Conservation (phyloP, 2,797 vertebrate species). For the Alfaro cultratus region DNA sequence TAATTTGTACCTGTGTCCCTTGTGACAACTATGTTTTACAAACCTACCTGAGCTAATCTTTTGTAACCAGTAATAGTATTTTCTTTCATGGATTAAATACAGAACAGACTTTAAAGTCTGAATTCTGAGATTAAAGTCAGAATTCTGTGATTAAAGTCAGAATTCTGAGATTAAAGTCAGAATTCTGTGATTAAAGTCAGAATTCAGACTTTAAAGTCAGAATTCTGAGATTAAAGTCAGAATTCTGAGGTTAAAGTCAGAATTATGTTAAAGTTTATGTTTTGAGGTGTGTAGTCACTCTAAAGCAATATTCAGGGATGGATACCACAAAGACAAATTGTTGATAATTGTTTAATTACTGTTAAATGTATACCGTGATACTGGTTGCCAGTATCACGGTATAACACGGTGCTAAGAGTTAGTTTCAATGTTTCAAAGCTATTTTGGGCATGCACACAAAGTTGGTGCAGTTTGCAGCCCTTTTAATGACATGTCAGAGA, state of each 20-base stretch:
- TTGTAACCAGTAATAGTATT: constrained; percentile 19
- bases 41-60: constrained; percentile 35
- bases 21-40: constrained; percentile 20
- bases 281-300: neutral
- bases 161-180: too few species aligned
- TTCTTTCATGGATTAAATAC: constrained; percentile 6
- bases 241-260: too few species aligned
- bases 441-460: neutral
- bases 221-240: too few species aligned
- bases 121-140: too few species aligned
- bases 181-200: too few species aligned
- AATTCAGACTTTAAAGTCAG: too few species aligned
- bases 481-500: neutral
- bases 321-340: neutral
- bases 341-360: neutral
- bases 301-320: neutral
- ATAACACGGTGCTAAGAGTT: neutral
- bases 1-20: constrained; percentile 21
- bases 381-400: neutral
- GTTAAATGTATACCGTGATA: neutral
- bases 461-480: neutral
- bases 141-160: too few species aligned
- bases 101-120: too few species aligned
- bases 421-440: neutral
- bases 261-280: constrained; percentile 7